Conservation (phyloP, 2,113 vertebrate species). For the Phaetusa simplex region DNA sequence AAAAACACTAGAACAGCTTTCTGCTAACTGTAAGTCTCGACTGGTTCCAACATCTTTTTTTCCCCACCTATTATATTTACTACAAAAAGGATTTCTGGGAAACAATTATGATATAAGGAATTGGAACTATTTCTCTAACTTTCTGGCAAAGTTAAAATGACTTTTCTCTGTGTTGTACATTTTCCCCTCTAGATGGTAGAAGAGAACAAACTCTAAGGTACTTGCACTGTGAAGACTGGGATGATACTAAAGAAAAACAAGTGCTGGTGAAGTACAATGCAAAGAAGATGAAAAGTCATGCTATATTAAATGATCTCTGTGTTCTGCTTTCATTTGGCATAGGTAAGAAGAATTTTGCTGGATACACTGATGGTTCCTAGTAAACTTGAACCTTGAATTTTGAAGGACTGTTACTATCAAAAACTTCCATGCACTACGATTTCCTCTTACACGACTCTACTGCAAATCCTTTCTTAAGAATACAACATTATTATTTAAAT, state of each 20-base stretch:
- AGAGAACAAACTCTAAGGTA: conserved; percentile 49
- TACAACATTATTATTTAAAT: background rate
- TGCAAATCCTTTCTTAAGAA: background rate
- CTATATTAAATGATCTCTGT: background rate
- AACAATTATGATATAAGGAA: background rate
- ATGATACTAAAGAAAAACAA: background rate
- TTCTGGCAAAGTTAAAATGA: background rate
- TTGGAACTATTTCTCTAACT: background rate
- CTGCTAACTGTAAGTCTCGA: background rate
- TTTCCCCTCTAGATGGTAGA: conserved; percentile 59
- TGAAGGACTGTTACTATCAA: background rate
- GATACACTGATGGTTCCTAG: background rate
- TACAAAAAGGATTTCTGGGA: background rate
- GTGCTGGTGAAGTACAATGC: background rate
- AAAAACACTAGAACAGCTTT: background rate
- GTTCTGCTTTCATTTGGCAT: background rate
- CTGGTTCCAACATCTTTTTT: background rate
- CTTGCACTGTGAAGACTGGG: background rate
- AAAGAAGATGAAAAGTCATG: background rate
- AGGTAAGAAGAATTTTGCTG: background rate
- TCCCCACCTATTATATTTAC: background rate
- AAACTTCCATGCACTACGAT: background rate
- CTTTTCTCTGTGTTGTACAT: background rate
- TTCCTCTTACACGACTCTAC: background rate
- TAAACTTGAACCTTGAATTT: background rate